Evolutionary conservation across 2,113 vertebrate species (phyloP).

Genomic region (Copsychus sechellarum): DNA sequence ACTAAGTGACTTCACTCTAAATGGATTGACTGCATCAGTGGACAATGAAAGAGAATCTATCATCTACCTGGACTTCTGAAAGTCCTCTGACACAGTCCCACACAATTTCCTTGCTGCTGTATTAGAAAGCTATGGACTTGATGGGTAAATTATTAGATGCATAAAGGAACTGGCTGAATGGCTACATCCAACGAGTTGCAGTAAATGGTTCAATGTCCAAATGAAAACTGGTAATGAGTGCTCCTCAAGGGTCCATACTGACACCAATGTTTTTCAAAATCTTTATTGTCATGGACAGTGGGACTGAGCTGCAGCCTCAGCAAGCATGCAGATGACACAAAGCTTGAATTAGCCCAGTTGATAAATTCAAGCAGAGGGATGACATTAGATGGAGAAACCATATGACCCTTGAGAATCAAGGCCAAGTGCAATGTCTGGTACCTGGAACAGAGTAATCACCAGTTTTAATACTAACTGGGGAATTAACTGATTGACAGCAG

Average conservation of each 20-base stretch:
- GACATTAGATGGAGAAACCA: not conserved
- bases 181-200: fast-evolving
- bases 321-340: not conserved
- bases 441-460: not conserved
- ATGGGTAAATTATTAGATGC: not conserved
- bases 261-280: not conserved
- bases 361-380: not conserved
- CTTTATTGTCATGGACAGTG: not conserved
- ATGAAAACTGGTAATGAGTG: not conserved
- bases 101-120: not conserved
- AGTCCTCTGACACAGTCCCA: not conserved
- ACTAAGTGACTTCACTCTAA: not conserved
- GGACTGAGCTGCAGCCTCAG: not conserved
- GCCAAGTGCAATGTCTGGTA: not conserved
- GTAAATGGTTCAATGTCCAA: not conserved
- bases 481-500: not conserved
- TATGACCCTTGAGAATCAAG: not conserved
- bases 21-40: not conserved
- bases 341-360: not conserved
- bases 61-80: not conserved
- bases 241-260: not conserved
- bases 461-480: not conserved
- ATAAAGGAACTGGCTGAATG: not conserved
- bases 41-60: not conserved
- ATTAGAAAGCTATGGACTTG: not conserved